Conservation (phyloP, 2,113 vertebrate genomes). For the Mesocricetus auratus region DNA sequence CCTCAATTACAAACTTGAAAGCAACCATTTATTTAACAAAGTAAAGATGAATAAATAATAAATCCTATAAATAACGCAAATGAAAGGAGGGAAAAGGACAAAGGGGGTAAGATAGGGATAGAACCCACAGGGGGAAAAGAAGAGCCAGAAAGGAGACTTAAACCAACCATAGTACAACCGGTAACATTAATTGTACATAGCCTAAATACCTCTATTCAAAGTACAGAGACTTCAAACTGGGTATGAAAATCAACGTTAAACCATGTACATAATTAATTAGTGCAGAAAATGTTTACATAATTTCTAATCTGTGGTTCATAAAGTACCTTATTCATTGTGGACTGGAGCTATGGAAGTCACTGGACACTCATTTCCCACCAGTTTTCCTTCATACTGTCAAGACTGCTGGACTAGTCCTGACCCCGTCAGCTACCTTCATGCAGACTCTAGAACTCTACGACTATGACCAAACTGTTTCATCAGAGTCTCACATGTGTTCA, state of each 20-base stretch:
- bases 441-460: constrained; percentile 67
- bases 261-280: not conserved
- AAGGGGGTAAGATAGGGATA: not conserved
- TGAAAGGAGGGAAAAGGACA: not conserved
- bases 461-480: constrained; percentile 69
- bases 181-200: not conserved
- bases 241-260: constrained; percentile 42
- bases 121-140: not conserved
- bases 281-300: not conserved
- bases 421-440: not conserved
- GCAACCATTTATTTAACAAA: not conserved
- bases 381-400: not conserved
- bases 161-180: not conserved
- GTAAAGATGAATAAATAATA: not conserved
- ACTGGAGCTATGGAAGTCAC: not conserved
- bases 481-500: not conserved
- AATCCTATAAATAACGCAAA: not conserved
- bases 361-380: not conserved
- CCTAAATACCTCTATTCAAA: not conserved
- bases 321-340: constrained; percentile 6
- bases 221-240: not conserved
- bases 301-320: constrained; percentile 10
- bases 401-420: not conserved
- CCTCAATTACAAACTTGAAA: not conserved
- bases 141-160: not conserved